These are phyloP conservation scores for Sebastes fasciatus DNA, from an alignment of 2,113 vertebrate genomes.

Conservation along the genomic window DNA sequence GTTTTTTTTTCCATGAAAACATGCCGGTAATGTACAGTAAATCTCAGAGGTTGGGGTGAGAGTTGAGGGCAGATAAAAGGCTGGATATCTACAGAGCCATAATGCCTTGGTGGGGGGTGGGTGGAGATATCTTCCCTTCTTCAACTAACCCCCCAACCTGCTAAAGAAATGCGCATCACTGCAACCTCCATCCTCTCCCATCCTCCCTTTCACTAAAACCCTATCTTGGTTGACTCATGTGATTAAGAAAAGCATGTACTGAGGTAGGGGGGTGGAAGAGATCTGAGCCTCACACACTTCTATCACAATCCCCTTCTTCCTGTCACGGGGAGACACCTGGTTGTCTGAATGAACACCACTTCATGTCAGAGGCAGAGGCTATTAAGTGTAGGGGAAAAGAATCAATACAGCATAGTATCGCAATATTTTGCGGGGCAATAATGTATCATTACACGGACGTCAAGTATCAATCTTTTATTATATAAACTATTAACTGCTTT, in stretches of 20 bases:
- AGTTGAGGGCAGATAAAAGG: constrained; percentile 42
- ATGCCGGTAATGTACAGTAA: constrained; percentile 25
- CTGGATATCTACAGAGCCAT: constrained; percentile 29
- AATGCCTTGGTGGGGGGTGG: constrained; percentile 27
- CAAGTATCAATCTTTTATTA: too few species aligned
- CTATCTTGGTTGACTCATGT: constrained; percentile 63
- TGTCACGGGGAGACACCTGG: constrained; percentile 27
- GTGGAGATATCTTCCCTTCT: constrained; percentile 42
- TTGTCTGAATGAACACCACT: constrained; percentile 28
- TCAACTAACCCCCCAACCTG: constrained; percentile 49
- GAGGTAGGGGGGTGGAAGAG: constrained; percentile 46
- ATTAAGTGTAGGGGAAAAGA: too few species aligned
- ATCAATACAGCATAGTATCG: too few species aligned
- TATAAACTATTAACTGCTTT: too few species aligned
- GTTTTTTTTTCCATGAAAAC: constrained; percentile 9
- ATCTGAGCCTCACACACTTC: constrained; percentile 53
- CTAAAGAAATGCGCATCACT: constrained; percentile 51
- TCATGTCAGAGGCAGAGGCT: constrained; percentile 27
- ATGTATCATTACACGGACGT: too few species aligned
- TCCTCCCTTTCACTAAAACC: constrained; percentile 54
- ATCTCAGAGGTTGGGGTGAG: constrained; percentile 28
- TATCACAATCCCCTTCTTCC: constrained; percentile 39
- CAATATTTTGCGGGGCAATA: too few species aligned
- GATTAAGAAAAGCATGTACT: constrained; percentile 69
- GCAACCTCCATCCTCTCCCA: constrained; percentile 41